phyloP scores from a whole-genome alignment of 2,797 vertebrate genomes.

The Cyclopterus lumpus region DNA sequence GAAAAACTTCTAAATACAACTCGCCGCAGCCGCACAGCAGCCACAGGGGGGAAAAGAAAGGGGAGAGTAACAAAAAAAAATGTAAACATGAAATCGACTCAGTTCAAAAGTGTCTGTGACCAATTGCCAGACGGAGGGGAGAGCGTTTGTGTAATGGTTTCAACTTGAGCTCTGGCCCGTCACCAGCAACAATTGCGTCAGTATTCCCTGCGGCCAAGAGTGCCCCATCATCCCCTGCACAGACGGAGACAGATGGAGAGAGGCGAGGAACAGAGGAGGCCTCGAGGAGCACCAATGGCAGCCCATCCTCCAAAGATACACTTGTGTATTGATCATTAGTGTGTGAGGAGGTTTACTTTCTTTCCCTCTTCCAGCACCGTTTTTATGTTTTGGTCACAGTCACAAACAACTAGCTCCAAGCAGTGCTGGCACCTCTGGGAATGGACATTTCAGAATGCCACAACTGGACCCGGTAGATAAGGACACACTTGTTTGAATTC shows the following conservation, averaged over 20 bases:
- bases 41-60: conserved; percentile 18
- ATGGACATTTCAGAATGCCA: neutral
- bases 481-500: neutral
- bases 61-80: conserved; percentile 17
- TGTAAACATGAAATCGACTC: conserved; percentile 58
- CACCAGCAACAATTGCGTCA: conserved; percentile 62
- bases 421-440: neutral
- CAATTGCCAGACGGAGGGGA: conserved; percentile 63
- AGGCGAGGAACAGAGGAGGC: neutral
- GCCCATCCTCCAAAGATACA: conserved; percentile 12
- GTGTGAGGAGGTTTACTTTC: neutral
- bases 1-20: conserved; percentile 55
- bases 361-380: neutral
- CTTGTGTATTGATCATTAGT: conserved; percentile 19
- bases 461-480: conserved; percentile 18
- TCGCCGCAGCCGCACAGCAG: conserved; percentile 17
- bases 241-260: neutral
- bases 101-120: conserved; percentile 70
- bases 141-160: conserved; percentile 57
- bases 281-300: conserved; percentile 16
- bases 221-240: conserved; percentile 37
- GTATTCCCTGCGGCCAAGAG: conserved; percentile 58
- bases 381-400: conserved; percentile 6
- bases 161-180: conserved; percentile 45
- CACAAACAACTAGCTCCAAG: neutral